Percentiles rank a stretch among this genome's conserved stretches.
Evolutionary conservation across 2,113 vertebrate species (phyloP).

Genomic region (Vombatus ursinus): DNA sequence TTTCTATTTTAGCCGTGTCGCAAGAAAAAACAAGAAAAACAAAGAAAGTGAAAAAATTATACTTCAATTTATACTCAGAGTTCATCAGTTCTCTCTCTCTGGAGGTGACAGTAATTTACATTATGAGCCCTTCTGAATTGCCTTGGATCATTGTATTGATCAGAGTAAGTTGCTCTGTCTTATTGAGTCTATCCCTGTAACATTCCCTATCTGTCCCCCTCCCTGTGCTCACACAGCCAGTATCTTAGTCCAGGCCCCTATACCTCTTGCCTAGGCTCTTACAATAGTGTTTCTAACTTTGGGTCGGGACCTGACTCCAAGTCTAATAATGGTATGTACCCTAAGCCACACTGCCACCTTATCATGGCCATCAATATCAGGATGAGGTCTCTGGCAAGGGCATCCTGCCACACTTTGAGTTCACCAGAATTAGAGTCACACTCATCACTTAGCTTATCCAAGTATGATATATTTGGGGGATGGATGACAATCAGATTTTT

Average conservation of each 20-base stretch:
- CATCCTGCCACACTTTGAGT: constrained; percentile 32
- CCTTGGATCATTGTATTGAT: background rate
- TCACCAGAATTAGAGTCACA: constrained; percentile 48
- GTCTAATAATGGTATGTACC: background rate
- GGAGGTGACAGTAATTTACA: background rate
- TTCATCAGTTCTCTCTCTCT: background rate
- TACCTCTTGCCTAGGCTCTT: background rate
- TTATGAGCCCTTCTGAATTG: background rate
- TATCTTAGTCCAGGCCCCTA: background rate
- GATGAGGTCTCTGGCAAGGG: constrained; percentile 6
- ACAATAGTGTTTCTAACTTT: background rate
- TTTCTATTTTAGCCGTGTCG: background rate
- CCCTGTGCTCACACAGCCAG: background rate
- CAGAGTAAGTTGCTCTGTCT: background rate
- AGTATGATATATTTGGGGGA: constrained; percentile 25
- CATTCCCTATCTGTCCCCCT: background rate
- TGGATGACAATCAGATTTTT: constrained; percentile 42
- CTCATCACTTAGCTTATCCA: constrained; percentile 33
- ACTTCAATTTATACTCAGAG: background rate
- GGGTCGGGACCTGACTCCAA: background rate
- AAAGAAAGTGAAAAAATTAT: background rate
- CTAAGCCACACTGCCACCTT: background rate
- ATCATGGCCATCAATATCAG: background rate
- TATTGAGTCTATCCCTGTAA: background rate
- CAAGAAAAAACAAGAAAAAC: background rate